Evolutionary conservation across 64 coral and sea anemone species (phyloP), one percentile per base, ranked within the genome.

Genomic region (Stichodactyla mertensii): DNA sequence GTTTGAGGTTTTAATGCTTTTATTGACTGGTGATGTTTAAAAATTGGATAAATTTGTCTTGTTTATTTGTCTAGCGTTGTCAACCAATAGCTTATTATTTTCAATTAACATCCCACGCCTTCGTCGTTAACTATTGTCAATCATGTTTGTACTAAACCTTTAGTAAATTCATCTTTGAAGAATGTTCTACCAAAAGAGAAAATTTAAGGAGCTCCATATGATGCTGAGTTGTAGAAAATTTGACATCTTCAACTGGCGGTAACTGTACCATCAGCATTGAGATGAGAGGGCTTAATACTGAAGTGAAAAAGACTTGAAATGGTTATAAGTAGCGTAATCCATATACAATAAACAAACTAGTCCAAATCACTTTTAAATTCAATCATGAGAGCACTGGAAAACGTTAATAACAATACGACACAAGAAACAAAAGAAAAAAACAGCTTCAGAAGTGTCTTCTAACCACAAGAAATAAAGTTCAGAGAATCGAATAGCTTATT

Each of bases 101-200:
- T 81, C 78, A 81, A 81, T 81, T 81, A 81, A 5, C 14, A 53
- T 55, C 78, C 78, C 78, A 81, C 53, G 78, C 51, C 78, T 81
- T 81, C 36, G 20, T 22, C 36, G 78, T 81, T 53, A 81, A 19
- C 19, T 6, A 53, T 81, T 74, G 69, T 74, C 69, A 74, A 10
- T 74, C 10, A 26, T 74, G 69, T 74, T 74, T 74, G 69, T 27
- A 74, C 69, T 23, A 74, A 74, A 74, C 69, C 24, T 11, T 74
- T n/a, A 74, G 12, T 74, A 74, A 74, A 27, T 74, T 23, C 24
- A 27, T 31, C 23, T 31, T 2, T 74, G n/a, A 10, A 74, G 2
- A 23, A 11, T 9, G 12, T 7, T 12, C 12, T 23, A 11, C 12
- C 69, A 11, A 74, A 31, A 74, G 26, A 4, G 12, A 74, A 74